These are phyloP conservation scores for Pangasianodon hypophthalmus DNA, from an alignment of 2,113 vertebrate genomes.

Conservation along the genomic window DNA sequence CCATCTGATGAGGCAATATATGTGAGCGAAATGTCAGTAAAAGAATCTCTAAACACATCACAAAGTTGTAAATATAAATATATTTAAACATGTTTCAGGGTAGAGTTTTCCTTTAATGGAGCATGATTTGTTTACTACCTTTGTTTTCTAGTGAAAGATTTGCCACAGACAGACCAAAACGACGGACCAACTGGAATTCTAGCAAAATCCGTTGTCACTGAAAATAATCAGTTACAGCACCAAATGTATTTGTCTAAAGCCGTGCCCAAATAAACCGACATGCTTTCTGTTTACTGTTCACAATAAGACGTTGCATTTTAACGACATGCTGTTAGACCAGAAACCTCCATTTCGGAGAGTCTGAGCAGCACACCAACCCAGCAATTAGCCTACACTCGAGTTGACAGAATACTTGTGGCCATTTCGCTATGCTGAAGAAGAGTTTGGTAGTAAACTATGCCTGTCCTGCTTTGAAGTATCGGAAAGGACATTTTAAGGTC, in stretches of 20 bases:
- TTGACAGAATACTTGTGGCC: not conserved
- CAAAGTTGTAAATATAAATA: too few relatives aligned
- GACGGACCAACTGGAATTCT: not conserved
- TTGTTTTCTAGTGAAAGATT: too few relatives aligned
- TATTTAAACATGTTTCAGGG: too few relatives aligned
- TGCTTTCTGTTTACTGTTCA: not conserved
- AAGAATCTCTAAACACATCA: too few relatives aligned
- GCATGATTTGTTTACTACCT: not conserved
- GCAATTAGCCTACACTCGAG: not conserved
- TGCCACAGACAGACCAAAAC: too few relatives aligned
- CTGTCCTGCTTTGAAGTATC: not conserved
- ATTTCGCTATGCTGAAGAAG: not conserved
- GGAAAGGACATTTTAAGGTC: not conserved
- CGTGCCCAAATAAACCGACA: not conserved
- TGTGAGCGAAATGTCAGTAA: too few relatives aligned
- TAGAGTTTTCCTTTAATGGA: not conserved
- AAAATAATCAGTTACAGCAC: not conserved
- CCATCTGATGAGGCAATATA: too few relatives aligned
- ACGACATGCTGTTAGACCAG: not conserved
- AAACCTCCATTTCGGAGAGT: not conserved
- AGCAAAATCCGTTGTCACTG: not conserved
- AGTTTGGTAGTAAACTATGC: constrained; percentile 4
- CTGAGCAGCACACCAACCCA: not conserved
- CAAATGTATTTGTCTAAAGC: not conserved
- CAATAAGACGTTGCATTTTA: not conserved